phyloP scores from a whole-genome alignment of 2,113 vertebrate genomes.

The Silurus glanis region DNA sequence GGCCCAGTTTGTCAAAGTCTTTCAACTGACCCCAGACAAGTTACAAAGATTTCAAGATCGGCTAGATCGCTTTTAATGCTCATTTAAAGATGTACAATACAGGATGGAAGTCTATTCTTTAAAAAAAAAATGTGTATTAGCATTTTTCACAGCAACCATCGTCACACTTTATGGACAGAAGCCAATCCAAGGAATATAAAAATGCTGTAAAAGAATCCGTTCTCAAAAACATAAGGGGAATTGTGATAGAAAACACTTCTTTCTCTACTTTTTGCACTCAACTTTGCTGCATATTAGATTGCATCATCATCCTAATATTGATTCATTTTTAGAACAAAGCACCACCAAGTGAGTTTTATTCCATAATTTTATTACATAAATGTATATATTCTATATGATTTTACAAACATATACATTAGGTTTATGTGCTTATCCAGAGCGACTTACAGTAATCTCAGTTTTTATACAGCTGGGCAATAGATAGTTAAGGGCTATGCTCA shows the following conservation, averaged over 20 bases:
- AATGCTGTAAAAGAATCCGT: not conserved
- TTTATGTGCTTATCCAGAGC: not conserved
- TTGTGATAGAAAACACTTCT: not conserved
- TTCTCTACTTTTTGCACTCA: not conserved
- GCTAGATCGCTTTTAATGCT: not conserved
- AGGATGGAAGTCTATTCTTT: not conserved
- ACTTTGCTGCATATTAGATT: not conserved
- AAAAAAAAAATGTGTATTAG: not conserved
- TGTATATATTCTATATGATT: not conserved
- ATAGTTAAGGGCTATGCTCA: too few relatives aligned
- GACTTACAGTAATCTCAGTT: too few relatives aligned
- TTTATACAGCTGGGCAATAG: too few relatives aligned
- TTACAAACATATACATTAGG: not conserved
- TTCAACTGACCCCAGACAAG: not conserved
- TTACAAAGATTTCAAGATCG: not conserved
- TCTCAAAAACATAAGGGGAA: not conserved
- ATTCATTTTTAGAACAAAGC: not conserved
- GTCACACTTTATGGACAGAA: not conserved
- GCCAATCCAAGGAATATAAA: not conserved
- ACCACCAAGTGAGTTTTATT: not conserved
- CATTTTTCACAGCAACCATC: not conserved
- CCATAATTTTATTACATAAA: not conserved
- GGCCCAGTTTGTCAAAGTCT: not conserved
- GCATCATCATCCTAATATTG: not conserved
- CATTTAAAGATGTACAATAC: not conserved